Percentiles rank a stretch among this genome's conserved stretches.
phyloP scores from a whole-genome alignment of 2,888 invertebrate species.

The Pachymerium ferrugineum region DNA sequence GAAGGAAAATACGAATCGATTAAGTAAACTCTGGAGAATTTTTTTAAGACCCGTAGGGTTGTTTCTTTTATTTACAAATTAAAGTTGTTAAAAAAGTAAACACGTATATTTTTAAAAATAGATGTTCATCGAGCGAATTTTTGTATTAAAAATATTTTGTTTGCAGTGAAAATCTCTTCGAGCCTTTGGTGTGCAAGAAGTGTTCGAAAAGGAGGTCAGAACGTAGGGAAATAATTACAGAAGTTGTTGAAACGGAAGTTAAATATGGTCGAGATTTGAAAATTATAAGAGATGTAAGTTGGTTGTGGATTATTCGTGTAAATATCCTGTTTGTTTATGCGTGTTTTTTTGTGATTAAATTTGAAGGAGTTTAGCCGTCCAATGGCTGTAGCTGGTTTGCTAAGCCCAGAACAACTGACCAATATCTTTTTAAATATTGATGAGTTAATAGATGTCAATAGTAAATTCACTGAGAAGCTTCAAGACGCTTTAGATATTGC shows the following conservation, averaged over 20 bases:
- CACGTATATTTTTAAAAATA: no score
- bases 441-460: slow-evolving; percentile 70
- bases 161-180: slow-evolving; percentile 61
- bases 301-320: neutral
- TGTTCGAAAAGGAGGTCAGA: slow-evolving; percentile 83
- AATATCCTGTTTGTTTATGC: slow-evolving; percentile 17
- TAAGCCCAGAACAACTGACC: slow-evolving; percentile 83
- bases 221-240: slow-evolving; percentile 87
- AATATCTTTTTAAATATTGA: slow-evolving; percentile 90
- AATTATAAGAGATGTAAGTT: slow-evolving; percentile 72
- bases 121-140: no score
- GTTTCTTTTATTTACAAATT: no score
- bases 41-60: no score
- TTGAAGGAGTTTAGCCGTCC: slow-evolving; percentile 57
- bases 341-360: slow-evolving; percentile 26
- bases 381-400: slow-evolving; percentile 83
- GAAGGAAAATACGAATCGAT: no score
- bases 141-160: slow-evolving; percentile 33
- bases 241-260: slow-evolving; percentile 92
- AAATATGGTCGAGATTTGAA: slow-evolving; percentile 89
- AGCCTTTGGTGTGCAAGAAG: slow-evolving; percentile 73
- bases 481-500: slow-evolving; percentile 81
- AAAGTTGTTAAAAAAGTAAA: no score
- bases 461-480: slow-evolving; percentile 76
- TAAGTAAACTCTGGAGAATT: no score